Percentiles rank a stretch among this genome's conserved stretches.
Conservation (phyloP, 2,113 vertebrate species). For the Crocuta crocuta region DNA sequence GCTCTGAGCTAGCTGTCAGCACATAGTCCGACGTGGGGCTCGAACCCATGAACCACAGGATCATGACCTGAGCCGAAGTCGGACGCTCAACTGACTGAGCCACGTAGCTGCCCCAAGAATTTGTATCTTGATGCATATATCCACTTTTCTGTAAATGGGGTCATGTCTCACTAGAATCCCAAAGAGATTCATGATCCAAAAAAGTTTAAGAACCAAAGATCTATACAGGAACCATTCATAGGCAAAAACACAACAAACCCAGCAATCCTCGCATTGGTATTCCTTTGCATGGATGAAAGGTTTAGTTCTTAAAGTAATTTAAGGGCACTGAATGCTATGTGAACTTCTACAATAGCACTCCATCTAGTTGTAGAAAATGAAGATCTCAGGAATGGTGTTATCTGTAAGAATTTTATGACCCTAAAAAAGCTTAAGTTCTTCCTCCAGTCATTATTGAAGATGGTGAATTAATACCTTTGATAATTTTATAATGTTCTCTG, state of each 20-base stretch:
- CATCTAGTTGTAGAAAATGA: constrained; percentile 40
- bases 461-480: constrained; percentile 46
- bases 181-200: neutral
- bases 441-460: neutral
- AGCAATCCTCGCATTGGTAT: neutral
- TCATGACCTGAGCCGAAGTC: too few species aligned
- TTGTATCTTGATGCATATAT: neutral
- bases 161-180: neutral
- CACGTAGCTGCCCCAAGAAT: too few species aligned
- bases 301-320: constrained; percentile 36
- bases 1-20: too few species aligned
- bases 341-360: constrained; percentile 16
- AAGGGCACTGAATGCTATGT: neutral
- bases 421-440: constrained; percentile 60
- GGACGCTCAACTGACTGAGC: too few species aligned
- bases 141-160: neutral
- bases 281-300: constrained; percentile 13
- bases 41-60: too few species aligned
- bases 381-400: constrained; percentile 68
- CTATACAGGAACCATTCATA: neutral
- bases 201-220: neutral
- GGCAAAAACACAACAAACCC: neutral
- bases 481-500: constrained; percentile 63
- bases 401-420: neutral
- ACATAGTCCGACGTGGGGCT: too few species aligned